These are phyloP conservation scores for Leptinotarsa juncta DNA, from an alignment of 2,888 invertebrate genomes.

Conservation along the genomic window DNA sequence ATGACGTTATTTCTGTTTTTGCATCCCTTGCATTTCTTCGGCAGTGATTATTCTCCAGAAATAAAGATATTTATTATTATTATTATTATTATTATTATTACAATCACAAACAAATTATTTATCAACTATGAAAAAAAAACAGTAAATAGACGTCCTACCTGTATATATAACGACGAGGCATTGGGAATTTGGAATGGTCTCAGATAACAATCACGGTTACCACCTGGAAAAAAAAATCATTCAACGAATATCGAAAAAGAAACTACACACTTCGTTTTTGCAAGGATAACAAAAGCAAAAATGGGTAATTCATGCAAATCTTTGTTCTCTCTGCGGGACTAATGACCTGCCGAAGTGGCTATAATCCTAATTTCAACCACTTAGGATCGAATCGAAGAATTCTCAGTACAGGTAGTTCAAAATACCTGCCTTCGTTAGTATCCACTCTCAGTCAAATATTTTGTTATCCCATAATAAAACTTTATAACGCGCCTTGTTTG, in stretches of 20 bases:
- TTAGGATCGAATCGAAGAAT: neutral
- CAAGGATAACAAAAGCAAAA: neutral
- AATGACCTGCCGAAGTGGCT: neutral
- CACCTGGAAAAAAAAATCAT: constrained; percentile 5
- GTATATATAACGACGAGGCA: neutral
- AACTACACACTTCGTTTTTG: no score
- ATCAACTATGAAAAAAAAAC: neutral
- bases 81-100: no score
- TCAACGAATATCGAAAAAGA: neutral
- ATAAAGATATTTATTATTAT: no score
- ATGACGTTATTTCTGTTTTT: no score
- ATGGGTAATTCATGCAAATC: neutral
- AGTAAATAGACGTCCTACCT: neutral
- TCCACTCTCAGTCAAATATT: no score
- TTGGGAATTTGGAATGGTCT: neutral
- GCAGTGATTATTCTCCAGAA: no score
- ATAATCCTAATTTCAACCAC: neutral
- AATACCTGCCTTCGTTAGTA: no score
- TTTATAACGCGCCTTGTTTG: no score
- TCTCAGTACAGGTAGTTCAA: no score
- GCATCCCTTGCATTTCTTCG: no score
- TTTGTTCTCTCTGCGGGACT: neutral
- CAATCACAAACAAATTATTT: no score
- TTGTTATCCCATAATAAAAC: no score
- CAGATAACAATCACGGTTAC: neutral